phyloP scores from a whole-genome alignment of 1,140 invertebrate species.

The Prorops nasuta region DNA sequence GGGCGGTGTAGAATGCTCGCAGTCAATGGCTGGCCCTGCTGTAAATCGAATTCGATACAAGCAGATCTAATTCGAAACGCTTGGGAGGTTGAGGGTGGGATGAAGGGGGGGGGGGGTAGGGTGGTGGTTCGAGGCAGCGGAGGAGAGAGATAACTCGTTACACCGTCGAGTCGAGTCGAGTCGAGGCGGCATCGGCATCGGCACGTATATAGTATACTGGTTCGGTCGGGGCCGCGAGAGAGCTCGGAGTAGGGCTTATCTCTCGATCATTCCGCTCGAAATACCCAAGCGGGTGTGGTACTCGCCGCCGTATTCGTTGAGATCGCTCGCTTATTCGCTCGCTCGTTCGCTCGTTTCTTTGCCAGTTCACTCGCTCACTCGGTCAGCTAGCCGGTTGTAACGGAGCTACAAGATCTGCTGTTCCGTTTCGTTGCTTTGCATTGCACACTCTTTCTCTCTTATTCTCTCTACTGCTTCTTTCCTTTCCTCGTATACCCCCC shows the following conservation, averaged over 20 bases:
- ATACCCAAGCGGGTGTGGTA: slow-evolving; percentile 35
- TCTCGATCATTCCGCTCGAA: slow-evolving; percentile 35
- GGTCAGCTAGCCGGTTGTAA: slow-evolving; percentile 35
- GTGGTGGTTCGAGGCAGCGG: not conserved
- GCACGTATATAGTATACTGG: too few species aligned
- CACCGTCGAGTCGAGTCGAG: not conserved
- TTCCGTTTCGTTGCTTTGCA: slow-evolving; percentile 36
- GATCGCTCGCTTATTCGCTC: not conserved
- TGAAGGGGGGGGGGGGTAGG: slow-evolving; percentile 3
- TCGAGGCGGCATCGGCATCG: too few species aligned
- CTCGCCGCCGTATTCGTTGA: not conserved
- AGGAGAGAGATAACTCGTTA: not conserved
- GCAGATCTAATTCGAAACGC: slow-evolving; percentile 8
- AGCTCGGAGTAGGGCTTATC: slow-evolving; percentile 24
- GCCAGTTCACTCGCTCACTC: slow-evolving; percentile 2
- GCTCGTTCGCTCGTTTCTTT: not conserved
- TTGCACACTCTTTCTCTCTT: slow-evolving; percentile 18
- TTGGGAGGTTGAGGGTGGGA: slow-evolving; percentile 6
- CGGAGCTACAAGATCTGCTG: slow-evolving; percentile 35
- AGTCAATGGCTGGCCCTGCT: too few species aligned
- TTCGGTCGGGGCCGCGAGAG: slow-evolving; percentile 11
- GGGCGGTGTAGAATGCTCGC: too few species aligned
- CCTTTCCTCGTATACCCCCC: slow-evolving; percentile 3
- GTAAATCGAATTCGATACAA: slow-evolving; percentile 18
- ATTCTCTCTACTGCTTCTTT: not conserved